Percentiles rank a stretch among this genome's conserved stretches.
These are phyloP conservation scores for Phasia obesa DNA, from an alignment of 2,888 invertebrate genomes.

Conservation along the genomic window DNA sequence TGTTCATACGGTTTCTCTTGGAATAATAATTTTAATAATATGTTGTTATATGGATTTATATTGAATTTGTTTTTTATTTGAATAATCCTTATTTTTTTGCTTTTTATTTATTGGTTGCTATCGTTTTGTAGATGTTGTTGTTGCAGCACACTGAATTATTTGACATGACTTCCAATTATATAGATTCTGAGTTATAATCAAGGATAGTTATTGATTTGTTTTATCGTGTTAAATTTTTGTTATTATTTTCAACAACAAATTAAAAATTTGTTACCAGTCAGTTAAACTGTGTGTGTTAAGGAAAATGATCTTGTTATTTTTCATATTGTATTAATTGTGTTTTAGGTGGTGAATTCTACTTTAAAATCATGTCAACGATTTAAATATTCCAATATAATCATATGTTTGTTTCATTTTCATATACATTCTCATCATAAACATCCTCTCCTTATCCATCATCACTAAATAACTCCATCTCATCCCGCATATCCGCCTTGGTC, in stretches of 20 bases:
- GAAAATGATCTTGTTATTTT: constrained; percentile 33
- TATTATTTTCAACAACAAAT: constrained; percentile 19
- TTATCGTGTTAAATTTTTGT: constrained; percentile 1
- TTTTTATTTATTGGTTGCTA: background rate
- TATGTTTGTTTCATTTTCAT: background rate
- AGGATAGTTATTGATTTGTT: constrained; percentile 5
- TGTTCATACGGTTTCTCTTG: background rate
- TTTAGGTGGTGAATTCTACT: constrained; percentile 40
- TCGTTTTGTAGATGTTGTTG: no score
- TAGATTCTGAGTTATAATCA: constrained; percentile 1
- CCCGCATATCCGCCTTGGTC: background rate
- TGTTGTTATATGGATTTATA: constrained; percentile 15
- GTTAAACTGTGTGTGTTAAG: background rate
- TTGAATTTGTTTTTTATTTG: constrained; percentile 4
- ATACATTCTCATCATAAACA: constrained; percentile 60
- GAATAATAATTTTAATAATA: constrained; percentile 27
- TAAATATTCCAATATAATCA: constrained; percentile 3
- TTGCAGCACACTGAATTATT: background rate
- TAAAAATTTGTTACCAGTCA: background rate
- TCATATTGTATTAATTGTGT: constrained; percentile 47
- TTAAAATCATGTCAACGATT: background rate
- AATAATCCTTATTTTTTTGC: background rate
- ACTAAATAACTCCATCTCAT: background rate
- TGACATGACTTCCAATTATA: background rate
- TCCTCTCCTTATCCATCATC: constrained; percentile 27